Conservation (phyloP, 2,888 invertebrate genomes). For the Eilema sororculum region DNA sequence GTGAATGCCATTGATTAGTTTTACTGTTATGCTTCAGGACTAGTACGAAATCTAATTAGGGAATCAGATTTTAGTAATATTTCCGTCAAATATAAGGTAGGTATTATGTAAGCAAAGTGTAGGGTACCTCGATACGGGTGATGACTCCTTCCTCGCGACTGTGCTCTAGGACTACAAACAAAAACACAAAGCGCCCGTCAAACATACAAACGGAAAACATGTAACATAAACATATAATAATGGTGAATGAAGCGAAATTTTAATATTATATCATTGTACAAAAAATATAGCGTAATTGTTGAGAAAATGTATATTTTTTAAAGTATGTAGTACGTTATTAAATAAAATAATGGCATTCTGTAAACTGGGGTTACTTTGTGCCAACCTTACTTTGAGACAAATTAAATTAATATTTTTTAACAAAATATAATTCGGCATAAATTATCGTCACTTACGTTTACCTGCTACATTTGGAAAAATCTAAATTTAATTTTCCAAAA, state of each 20-base stretch:
- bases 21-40: not conserved
- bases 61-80: not conserved
- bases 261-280: slow-evolving; percentile 16
- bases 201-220: slow-evolving; percentile 79
- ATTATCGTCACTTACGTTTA: no score
- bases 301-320: slow-evolving; percentile 19
- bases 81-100: slow-evolving; percentile 10
- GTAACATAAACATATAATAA: slow-evolving; percentile 68
- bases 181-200: slow-evolving; percentile 85
- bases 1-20: no score
- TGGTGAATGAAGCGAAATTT: slow-evolving; percentile 64
- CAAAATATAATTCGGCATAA: no score
- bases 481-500: no score
- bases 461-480: no score
- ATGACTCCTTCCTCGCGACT: slow-evolving; percentile 87
- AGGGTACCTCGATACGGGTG: slow-evolving; percentile 86
- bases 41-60: no score
- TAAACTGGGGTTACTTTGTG: not conserved
- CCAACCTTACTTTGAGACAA: no score
- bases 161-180: slow-evolving; percentile 87
- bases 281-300: slow-evolving; percentile 19
- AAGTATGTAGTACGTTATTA: no score
- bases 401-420: no score
- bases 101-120: slow-evolving; percentile 81
- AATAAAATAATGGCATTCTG: not conserved